phyloP scores from a whole-genome alignment of 2,113 vertebrate species.

The Natator depressus region DNA sequence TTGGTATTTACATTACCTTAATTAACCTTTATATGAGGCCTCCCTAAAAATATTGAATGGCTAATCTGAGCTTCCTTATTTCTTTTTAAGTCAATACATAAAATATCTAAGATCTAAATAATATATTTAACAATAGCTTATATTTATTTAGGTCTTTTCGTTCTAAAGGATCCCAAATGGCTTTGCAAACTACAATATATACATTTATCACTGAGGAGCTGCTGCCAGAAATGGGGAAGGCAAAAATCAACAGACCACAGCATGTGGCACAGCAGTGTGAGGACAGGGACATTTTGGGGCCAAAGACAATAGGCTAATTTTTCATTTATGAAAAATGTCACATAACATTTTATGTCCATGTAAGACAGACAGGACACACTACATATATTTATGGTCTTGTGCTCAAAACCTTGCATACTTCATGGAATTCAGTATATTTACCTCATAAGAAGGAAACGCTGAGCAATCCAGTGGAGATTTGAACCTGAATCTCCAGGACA shows the following conservation, averaged over 20 bases:
- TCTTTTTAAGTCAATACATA: neutral
- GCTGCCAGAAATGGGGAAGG: conserved; percentile 9
- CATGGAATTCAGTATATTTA: neutral
- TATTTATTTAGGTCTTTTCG: neutral
- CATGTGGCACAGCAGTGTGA: neutral
- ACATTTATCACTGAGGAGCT: neutral
- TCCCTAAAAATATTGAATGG: conserved; percentile 2
- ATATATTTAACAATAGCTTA: conserved; percentile 16
- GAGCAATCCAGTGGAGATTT: conserved; percentile 22
- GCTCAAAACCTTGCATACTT: neutral
- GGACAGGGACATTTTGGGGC: neutral
- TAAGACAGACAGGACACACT: neutral
- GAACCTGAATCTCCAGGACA: conserved; percentile 22
- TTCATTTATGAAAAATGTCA: neutral
- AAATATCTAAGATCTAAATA: conserved; percentile 1
- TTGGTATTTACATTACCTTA: neutral
- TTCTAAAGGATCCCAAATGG: conserved; percentile 15
- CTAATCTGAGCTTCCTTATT: neutral
- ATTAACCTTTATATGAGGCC: neutral
- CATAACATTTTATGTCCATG: neutral
- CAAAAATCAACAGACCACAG: neutral
- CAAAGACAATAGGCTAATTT: neutral
- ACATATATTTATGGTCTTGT: neutral
- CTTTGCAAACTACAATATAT: neutral
- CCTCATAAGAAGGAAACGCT: conserved; percentile 11